Percentiles rank a stretch among this genome's conserved stretches.
These are phyloP conservation scores for Prionailurus viverrinus DNA, from an alignment of 2,113 vertebrate genomes.

Conservation along the genomic window DNA sequence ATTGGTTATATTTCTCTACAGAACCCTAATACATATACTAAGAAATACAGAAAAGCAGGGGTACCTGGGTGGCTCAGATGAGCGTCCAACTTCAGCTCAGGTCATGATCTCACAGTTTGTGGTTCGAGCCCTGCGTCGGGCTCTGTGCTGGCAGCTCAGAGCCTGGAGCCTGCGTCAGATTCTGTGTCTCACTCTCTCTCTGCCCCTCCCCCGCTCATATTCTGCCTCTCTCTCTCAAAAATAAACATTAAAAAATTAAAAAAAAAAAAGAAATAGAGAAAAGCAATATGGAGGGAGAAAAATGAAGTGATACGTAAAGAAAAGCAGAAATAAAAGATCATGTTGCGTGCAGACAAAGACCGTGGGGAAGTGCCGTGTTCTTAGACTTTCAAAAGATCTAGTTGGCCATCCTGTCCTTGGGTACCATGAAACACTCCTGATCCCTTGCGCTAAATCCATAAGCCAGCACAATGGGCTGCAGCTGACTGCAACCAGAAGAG, in stretches of 20 bases:
- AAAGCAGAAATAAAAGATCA: neutral
- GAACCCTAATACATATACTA: neutral
- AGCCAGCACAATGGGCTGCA: neutral
- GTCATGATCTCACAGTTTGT: too few species aligned
- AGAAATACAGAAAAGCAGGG: neutral
- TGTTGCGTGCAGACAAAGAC: neutral
- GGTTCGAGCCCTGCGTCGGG: too few species aligned
- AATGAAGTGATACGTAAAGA: neutral
- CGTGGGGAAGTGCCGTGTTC: neutral
- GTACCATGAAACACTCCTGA: neutral
- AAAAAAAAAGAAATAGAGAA: neutral
- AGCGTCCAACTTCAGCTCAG: too few species aligned
- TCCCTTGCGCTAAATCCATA: neutral
- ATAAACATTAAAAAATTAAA: too few species aligned
- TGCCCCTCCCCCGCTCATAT: too few species aligned
- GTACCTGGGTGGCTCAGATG: too few species aligned
- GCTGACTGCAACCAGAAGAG: neutral
- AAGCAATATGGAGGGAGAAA: neutral
- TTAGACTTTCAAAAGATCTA: neutral
- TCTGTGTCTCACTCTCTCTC: too few species aligned
- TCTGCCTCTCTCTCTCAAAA: too few species aligned
- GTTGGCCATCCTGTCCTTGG: neutral
- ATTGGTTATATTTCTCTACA: constrained; percentile 18
- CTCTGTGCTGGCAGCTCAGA: too few species aligned
- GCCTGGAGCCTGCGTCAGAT: too few species aligned